A percentile compares a stretch with the other conserved stretches of the same genome.
Conservation (phyloP, 2,888 invertebrate genomes). For the Drosophila pseudotalamancana region DNA sequence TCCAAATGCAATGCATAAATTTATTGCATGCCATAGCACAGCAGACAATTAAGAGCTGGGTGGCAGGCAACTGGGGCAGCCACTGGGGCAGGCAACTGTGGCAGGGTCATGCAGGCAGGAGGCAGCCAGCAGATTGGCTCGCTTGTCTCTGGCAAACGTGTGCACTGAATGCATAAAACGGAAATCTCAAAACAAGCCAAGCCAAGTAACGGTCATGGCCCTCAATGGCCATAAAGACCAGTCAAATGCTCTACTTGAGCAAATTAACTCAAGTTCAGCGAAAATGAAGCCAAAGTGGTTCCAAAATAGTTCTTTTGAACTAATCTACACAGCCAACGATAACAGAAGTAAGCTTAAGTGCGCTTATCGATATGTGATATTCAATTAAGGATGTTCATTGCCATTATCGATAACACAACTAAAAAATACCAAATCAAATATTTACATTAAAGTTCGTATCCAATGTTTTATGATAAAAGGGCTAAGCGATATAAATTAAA, state of each 20-base stretch:
- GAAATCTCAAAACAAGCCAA: constrained; percentile 54
- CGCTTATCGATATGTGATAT: too few relatives aligned
- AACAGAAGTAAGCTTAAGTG: too few relatives aligned
- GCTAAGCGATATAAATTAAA: too few relatives aligned
- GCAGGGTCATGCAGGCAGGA: not conserved
- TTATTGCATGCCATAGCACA: constrained; percentile 65
- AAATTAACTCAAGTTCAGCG: not conserved
- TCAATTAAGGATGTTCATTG: too few relatives aligned
- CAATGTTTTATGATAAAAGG: too few relatives aligned
- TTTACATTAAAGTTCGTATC: too few relatives aligned
- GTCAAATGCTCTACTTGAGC: constrained; percentile 38
- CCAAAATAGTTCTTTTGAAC: too few relatives aligned
- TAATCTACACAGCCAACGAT: too few relatives aligned
- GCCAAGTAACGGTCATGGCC: constrained; percentile 1
- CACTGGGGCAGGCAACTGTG: not conserved
- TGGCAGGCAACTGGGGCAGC: not conserved
- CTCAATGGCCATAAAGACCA: not conserved
- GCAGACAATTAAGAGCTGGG: constrained; percentile 71
- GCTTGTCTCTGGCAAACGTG: constrained; percentile 69
- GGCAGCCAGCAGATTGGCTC: constrained; percentile 65
- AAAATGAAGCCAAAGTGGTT: not conserved
- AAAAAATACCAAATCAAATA: too few relatives aligned
- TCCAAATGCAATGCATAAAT: constrained; percentile 78
- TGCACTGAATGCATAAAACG: constrained; percentile 78
- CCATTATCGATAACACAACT: too few relatives aligned